Conservation (phyloP, 2,113 vertebrate species). For the Corvus moneduloides region DNA sequence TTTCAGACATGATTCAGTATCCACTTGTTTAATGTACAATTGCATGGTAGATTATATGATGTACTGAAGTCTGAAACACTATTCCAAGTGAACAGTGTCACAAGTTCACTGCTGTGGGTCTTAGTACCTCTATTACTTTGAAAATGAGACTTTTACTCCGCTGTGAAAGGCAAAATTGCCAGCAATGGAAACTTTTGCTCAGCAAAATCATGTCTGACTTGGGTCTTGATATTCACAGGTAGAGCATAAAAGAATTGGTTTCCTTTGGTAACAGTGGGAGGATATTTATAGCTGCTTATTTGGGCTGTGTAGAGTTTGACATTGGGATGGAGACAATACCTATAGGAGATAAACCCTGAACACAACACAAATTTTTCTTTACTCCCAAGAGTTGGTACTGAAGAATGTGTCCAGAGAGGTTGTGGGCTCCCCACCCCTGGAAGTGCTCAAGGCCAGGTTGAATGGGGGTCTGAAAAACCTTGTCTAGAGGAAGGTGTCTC, state of each 20-base stretch:
- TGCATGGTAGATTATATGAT: slow-evolving; percentile 16
- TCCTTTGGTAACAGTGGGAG: background rate
- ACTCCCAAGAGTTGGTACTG: background rate
- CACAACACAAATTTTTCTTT: background rate
- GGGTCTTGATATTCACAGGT: background rate
- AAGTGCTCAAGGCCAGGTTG: too few species aligned
- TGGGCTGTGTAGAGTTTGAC: background rate
- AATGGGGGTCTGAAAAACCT: accelerated
- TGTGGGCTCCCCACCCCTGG: background rate
- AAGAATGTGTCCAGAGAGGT: background rate
- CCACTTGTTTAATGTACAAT: slow-evolving; percentile 41
- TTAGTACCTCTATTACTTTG: background rate
- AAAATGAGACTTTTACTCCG: background rate
- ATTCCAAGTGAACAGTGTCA: background rate
- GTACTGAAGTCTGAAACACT: background rate
- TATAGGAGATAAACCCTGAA: background rate
- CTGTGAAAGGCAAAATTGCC: background rate
- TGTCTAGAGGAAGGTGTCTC: background rate
- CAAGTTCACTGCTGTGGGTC: background rate
- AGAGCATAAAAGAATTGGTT: background rate
- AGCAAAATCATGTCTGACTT: background rate
- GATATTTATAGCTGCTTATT: background rate
- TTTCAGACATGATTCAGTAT: slow-evolving; percentile 40
- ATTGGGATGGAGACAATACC: background rate
- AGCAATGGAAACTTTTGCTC: background rate